phyloP scores from a whole-genome alignment of 2,888 invertebrate genomes.

The Venusia cambrica region DNA sequence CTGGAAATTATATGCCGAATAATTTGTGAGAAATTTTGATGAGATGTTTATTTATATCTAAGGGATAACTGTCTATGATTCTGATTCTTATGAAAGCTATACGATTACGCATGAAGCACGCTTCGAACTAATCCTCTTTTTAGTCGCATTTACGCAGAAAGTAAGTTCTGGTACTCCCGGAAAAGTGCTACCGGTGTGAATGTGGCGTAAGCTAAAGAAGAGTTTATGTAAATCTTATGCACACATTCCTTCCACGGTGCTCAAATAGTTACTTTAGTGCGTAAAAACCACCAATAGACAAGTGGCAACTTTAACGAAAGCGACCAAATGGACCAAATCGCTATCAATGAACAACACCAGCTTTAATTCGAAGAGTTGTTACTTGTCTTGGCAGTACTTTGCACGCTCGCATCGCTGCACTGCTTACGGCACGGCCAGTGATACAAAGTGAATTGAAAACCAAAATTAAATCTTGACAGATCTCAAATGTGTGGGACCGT shows the following conservation, averaged over 20 bases:
- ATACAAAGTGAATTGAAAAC: slow-evolving; percentile 64
- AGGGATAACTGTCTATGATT: slow-evolving; percentile 62
- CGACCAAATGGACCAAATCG: slow-evolving; percentile 1
- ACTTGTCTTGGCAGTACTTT: slow-evolving; percentile 10
- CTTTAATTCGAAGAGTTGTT: slow-evolving; percentile 2
- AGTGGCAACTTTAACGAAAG: slow-evolving; percentile 14
- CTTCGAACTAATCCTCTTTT: slow-evolving; percentile 11
- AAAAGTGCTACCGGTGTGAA: slow-evolving; percentile 3
- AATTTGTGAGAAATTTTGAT: slow-evolving; percentile 75
- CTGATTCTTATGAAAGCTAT: slow-evolving; percentile 60
- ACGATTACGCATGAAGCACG: slow-evolving; percentile 36
- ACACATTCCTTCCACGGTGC: slow-evolving; percentile 87
- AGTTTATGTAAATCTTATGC: slow-evolving; percentile 60
- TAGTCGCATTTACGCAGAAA: slow-evolving; percentile 15
- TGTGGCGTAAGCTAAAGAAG: slow-evolving; percentile 6
- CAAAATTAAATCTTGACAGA: slow-evolving; percentile 63
- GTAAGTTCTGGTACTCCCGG: neutral
- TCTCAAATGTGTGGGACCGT: slow-evolving; percentile 79
- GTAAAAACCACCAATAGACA: slow-evolving; percentile 25
- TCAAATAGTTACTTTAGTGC: slow-evolving; percentile 71
- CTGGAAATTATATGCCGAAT: slow-evolving; percentile 77
- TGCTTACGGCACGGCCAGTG: slow-evolving; percentile 41
- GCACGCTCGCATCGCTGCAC: slow-evolving; percentile 35
- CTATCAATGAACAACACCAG: too few species aligned
- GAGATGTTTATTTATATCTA: slow-evolving; percentile 76